Evolutionary conservation across 2,797 vertebrate genomes (phyloP).

Genomic region (Sitta carolinensis): DNA sequence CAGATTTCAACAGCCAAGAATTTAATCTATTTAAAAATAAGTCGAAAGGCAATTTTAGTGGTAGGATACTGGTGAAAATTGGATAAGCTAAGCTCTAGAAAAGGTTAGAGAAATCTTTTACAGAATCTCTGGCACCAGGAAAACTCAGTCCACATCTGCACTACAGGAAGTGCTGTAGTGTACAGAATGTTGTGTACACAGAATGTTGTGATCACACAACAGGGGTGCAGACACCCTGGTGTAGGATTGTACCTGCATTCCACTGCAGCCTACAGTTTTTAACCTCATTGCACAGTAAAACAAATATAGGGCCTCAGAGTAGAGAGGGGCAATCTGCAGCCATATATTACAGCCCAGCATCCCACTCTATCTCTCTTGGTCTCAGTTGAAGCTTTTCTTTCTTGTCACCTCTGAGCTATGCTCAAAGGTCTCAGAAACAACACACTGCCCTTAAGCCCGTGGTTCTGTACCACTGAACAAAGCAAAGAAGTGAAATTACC

Average conservation of each 20-base stretch:
- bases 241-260: background rate
- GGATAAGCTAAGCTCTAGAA: background rate
- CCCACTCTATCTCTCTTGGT: background rate
- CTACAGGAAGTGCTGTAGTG: background rate
- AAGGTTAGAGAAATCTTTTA: background rate
- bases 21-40: background rate
- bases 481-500: background rate
- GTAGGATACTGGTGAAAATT: background rate
- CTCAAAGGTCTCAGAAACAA: background rate
- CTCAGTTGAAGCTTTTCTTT: background rate
- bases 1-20: background rate
- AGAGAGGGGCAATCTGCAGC: background rate
- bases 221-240: fast-evolving
- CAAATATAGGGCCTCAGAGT: background rate
- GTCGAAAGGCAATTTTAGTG: background rate
- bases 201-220: background rate
- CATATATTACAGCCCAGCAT: fast-evolving
- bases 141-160: background rate
- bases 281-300: background rate
- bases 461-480: background rate
- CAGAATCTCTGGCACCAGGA: background rate
- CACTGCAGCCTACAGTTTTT: background rate
- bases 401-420: background rate
- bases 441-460: background rate
- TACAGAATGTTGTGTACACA: fast-evolving